Base-by-base conservation (phyloP, 1,140 invertebrate species). In the Octopus bimaculoides region DNA sequence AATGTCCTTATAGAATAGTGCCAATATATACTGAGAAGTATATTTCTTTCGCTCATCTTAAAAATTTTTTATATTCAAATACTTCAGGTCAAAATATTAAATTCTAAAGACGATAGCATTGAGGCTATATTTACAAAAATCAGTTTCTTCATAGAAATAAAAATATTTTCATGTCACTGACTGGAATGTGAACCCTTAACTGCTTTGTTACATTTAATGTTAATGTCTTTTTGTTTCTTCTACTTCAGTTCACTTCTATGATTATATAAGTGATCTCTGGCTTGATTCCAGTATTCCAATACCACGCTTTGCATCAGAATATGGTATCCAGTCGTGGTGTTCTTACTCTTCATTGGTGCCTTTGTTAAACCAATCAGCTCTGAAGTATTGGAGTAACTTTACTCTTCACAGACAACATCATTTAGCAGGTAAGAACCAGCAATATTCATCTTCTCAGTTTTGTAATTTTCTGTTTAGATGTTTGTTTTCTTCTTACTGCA, bases 231-330 rank as follows among this genome's bases (percentile, higher is more conserved):
- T 66, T 66, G 12, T 66, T 66, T 20, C n/a, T 77, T 9, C 14
- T 77, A 71, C 82, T 81, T 52, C 81, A 95, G 94, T 96, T 75
- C 97, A 99, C 87, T 97, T 94, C 86, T 99, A 99, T 87, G 95
- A 96, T 85, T 98, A 99, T 87, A 26, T 93, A 0, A 89, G 89
- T 79, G 94, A 98, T 87, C 93, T 93, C 75, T 99, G 96, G 96
- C 89, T 95, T 82, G 91, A 93, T 20, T 92, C 91, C 71, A 93
- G 92, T 8, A 98, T 94, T 89, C 95, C 95, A 0, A 92, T 92
- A 14, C 93, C 96, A 0, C 92, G 97, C 82, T 98, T 99, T 90
- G 93, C 94, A 20, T 98, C 97, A 0, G 98, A 99, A 89, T 99
- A 98, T 88, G 98, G 98, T 12, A 95, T 96, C 83, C 97, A 99